phyloP scores from a whole-genome alignment of 2,113 vertebrate species.

The Ibidorhyncha struthersii region DNA sequence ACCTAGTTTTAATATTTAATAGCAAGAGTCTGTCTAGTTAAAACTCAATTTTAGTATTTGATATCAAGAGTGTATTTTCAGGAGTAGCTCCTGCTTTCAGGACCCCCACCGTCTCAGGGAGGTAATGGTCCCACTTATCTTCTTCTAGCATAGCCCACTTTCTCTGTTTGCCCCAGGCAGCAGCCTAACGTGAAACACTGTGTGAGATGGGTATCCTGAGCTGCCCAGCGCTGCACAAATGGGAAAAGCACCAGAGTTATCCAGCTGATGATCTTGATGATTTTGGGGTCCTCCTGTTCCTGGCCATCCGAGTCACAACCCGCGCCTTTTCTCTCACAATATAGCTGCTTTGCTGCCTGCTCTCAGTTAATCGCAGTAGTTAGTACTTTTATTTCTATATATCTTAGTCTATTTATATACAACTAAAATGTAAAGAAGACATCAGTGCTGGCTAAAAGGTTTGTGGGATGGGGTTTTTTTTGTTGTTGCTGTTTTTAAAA shows the following conservation, averaged over 20 bases:
- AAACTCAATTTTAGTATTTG: not conserved
- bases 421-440: not conserved
- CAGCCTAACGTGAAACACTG: not conserved
- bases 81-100: not conserved
- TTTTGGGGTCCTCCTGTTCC: not conserved
- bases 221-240: not conserved
- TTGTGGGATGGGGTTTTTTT: not conserved
- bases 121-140: not conserved
- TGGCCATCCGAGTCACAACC: not conserved
- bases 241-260: not conserved
- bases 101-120: not conserved
- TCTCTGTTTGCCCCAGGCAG: not conserved
- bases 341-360: not conserved
- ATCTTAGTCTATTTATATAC: not conserved
- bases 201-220: not conserved
- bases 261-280: not conserved
- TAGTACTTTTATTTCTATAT: not conserved
- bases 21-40: not conserved
- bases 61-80: not conserved
- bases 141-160: not conserved
- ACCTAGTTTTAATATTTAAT: not conserved
- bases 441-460: not conserved
- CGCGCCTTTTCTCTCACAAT: rapidly evolving
- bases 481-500: not conserved
- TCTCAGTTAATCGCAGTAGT: not conserved